Conservation (phyloP, 2,888 invertebrate species). For the Acrobasis repandana region DNA sequence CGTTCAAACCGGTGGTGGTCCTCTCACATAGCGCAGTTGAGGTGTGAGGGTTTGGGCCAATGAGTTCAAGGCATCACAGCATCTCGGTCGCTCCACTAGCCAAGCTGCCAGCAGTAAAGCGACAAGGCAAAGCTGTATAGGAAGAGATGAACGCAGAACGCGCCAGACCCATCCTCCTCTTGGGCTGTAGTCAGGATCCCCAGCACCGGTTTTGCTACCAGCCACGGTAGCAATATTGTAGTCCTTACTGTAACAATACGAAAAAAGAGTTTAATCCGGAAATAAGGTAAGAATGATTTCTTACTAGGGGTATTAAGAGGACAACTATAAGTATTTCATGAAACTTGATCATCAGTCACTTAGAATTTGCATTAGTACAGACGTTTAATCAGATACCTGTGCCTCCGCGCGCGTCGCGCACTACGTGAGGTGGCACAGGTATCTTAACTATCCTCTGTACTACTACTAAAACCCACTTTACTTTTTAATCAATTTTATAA, state of each 20-base stretch:
- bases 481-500: no score
- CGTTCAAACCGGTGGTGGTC: constrained; percentile 90
- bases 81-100: constrained; percentile 88
- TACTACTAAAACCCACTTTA: no score
- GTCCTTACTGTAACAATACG: constrained; percentile 49
- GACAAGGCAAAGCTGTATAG: constrained; percentile 89
- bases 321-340: no score
- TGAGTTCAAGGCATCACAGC: constrained; percentile 90
- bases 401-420: no score
- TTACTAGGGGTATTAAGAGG: no score
- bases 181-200: constrained; percentile 82
- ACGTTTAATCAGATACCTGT: no score
- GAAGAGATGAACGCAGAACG: constrained; percentile 88
- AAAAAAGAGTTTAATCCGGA: constrained; percentile 21
- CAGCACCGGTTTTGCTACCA: constrained; percentile 78
- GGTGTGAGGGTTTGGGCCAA: constrained; percentile 90
- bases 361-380: no score
- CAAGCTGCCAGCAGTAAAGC: constrained; percentile 89
- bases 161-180: constrained; percentile 87
- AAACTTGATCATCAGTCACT: no score
- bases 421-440: no score
- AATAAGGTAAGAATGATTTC: not conserved
- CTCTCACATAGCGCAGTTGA: constrained; percentile 90
- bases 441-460: no score
- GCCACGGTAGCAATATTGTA: constrained; percentile 52